These are phyloP conservation scores for Tortricodes alternella DNA, from an alignment of 2,888 invertebrate genomes.

Conservation along the genomic window DNA sequence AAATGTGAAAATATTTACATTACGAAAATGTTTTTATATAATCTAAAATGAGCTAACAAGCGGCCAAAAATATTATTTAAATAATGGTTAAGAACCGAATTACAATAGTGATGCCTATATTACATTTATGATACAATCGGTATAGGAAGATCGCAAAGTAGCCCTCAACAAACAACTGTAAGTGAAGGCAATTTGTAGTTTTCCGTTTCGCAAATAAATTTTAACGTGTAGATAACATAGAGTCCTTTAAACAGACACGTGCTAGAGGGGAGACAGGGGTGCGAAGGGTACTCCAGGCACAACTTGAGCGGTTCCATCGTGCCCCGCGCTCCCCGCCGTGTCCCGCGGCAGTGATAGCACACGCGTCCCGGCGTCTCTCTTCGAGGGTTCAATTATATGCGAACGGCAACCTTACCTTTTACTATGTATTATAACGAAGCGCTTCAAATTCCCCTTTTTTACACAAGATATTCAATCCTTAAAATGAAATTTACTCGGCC, in stretches of 20 bases:
- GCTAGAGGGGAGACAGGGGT: constrained; percentile 13
- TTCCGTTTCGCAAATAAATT: not conserved
- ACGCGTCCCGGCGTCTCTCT: constrained; percentile 14
- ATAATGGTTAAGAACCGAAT: too few species aligned
- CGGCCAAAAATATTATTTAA: too few species aligned
- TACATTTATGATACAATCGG: too few species aligned
- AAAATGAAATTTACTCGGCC: too few species aligned
- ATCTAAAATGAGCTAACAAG: too few species aligned
- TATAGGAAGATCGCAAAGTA: not conserved
- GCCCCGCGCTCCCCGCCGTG: constrained; percentile 2
- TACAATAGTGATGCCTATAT: too few species aligned
- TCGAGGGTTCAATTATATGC: constrained; percentile 22
- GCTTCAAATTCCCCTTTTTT: too few species aligned
- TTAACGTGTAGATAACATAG: constrained; percentile 1
- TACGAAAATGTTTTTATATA: too few species aligned
- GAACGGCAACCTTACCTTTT: not conserved
- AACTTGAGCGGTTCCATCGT: constrained; percentile 7
- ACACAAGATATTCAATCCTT: too few species aligned
- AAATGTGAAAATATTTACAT: too few species aligned
- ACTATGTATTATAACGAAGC: too few species aligned
- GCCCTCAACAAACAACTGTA: not conserved
- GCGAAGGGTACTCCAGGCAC: constrained; percentile 14
- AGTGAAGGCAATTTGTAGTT: not conserved
- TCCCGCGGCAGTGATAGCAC: constrained; percentile 18
- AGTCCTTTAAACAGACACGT: constrained; percentile 24